Evolutionary conservation across 2,888 invertebrate species (phyloP).

Genomic region (Ganaspis brasiliensis): DNA sequence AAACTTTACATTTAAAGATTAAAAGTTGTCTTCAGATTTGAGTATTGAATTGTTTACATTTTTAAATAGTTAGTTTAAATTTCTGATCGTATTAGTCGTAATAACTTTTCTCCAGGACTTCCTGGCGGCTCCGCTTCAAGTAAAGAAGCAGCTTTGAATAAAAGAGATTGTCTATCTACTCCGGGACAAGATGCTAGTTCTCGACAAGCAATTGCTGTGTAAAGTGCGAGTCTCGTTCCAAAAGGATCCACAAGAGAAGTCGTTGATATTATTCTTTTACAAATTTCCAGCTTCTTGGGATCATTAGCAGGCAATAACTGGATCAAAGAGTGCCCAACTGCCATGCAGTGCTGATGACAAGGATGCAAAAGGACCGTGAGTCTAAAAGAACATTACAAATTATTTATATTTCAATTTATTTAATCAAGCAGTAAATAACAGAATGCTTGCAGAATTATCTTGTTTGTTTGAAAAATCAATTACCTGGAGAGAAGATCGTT

Average conservation of each 20-base stretch:
- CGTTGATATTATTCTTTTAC: constrained; percentile 84
- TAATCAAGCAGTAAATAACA: too few species aligned
- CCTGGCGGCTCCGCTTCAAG: constrained; percentile 76
- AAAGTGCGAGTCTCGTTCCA: constrained; percentile 88
- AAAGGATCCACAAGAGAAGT: constrained; percentile 87
- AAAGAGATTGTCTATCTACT: constrained; percentile 67
- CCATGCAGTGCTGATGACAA: constrained; percentile 91
- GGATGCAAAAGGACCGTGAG: constrained; percentile 85
- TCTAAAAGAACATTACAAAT: constrained; percentile 63
- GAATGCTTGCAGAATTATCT: too few species aligned
- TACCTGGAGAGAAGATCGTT: constrained; percentile 86
- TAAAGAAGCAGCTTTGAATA: constrained; percentile 73
- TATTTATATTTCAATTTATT: neutral
- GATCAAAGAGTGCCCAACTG: constrained; percentile 90
- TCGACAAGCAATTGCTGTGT: constrained; percentile 89
- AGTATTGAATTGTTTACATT: too few species aligned
- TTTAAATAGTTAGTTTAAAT: constrained; percentile 6
- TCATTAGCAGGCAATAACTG: constrained; percentile 86
- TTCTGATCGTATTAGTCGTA: constrained; percentile 58
- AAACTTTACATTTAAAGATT: neutral
- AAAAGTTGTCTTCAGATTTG: neutral
- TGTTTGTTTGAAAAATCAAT: neutral
- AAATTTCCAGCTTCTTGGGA: constrained; percentile 85
- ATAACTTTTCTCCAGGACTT: constrained; percentile 77
- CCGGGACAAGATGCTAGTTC: constrained; percentile 82